Evolutionary conservation across 1,140 invertebrate species (phyloP), one percentile per base, ranked within the genome.

Genomic region (Planococcus citri): DNA sequence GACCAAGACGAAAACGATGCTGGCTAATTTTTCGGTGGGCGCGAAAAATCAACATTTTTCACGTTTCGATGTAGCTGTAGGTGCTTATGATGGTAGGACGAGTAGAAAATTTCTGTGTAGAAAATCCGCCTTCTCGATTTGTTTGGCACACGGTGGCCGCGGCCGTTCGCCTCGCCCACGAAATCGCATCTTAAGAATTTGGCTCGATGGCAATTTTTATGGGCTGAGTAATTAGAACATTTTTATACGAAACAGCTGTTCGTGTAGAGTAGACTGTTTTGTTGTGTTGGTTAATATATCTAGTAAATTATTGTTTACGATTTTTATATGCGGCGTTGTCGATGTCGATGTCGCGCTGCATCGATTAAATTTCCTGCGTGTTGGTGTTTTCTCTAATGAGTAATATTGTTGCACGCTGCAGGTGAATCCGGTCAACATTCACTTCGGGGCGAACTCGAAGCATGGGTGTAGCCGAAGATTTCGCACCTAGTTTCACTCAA

Each of bases 401-500:
- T n/a, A n/a, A n/a, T n/a, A n/a, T n/a, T n/a, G n/a, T n/a, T n/a
- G n/a, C n/a, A n/a, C n/a, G n/a, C n/a, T n/a, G 22, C 22, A 64
- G 60, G 60, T 64, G 25, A 27, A 25, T 64, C 60, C 60, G 60
- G 60, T 64, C 24, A 64, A 24, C 60, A 27, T 64, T 64, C 60
- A 27, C 25, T 64, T 64, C 25, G 22, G 60, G 60, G 21, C 4
- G 22, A 64, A 64, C 60, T 64, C 60, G 60, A 64, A 64, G 25
- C 1, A 90, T 89, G 88, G 88, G 87, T 83, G 87, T 88, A 80
- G 85, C 86, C 78, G 93, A 96, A 80, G 93, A 95, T 80, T 92
- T 95, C 81, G 92, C 95, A 79, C 95, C 95, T 78, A 95, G 91
- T 83, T 97, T 97, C 83, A 92, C 91, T 69, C 91, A 96, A 81